Percentiles rank a stretch among this genome's conserved stretches.
phyloP scores from a whole-genome alignment of 2,797 vertebrate species.

The Pantherophis vulpinus region DNA sequence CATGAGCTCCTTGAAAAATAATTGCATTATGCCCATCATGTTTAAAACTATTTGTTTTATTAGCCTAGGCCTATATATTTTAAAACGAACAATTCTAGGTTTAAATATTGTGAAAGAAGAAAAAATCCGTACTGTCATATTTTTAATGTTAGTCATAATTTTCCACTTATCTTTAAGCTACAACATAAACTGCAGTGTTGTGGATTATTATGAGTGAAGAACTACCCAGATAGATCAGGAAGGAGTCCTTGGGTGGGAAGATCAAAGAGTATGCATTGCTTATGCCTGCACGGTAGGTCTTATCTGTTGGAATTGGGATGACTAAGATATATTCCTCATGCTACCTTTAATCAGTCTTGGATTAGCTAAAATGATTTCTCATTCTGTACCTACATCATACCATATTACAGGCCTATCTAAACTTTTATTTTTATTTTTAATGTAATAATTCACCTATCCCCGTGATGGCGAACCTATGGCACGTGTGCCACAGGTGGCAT shows the following conservation, averaged over 20 bases:
- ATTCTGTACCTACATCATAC: not conserved
- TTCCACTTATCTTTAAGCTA: not conserved
- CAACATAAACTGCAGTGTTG: not conserved
- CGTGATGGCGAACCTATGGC: too few species aligned
- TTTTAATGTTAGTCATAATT: not conserved
- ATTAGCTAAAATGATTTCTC: not conserved
- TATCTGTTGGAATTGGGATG: not conserved
- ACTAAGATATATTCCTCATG: not conserved
- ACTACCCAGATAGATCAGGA: not conserved
- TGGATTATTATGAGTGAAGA: not conserved
- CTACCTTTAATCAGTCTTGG: not conserved
- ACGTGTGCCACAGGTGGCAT: too few species aligned
- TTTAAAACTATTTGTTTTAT: not conserved
- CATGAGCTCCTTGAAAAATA: not conserved
- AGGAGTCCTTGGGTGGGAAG: not conserved
- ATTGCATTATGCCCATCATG: not conserved
- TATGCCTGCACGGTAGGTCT: not conserved
- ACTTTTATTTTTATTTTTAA: not conserved
- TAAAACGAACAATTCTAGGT: not conserved
- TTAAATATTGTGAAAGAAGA: not conserved
- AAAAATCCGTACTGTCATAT: not conserved
- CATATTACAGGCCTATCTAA: not conserved
- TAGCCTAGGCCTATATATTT: not conserved
- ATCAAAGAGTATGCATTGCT: not conserved
- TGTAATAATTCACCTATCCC: not conserved